Conservation (phyloP, 2,797 vertebrate genomes). For the Limnodromus scolopaceus region DNA sequence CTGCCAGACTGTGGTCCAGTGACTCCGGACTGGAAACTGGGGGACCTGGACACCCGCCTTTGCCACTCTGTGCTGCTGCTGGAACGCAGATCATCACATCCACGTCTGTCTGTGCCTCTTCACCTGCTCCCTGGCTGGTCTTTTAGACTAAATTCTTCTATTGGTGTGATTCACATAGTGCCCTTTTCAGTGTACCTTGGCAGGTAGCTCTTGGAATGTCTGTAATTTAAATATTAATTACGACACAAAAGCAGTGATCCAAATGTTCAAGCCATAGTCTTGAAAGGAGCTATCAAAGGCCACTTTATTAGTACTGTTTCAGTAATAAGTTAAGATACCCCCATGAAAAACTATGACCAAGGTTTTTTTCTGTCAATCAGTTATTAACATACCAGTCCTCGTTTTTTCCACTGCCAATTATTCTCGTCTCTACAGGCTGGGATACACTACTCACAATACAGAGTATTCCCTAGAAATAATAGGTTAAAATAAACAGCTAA, state of each 20-base stretch:
- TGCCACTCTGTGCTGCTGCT: neutral
- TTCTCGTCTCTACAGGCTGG: neutral
- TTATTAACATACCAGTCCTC: neutral
- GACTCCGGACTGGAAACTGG: neutral
- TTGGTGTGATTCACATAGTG: neutral
- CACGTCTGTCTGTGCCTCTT: neutral
- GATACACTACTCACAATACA: neutral
- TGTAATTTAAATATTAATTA: neutral
- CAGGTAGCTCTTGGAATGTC: neutral
- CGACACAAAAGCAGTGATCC: neutral
- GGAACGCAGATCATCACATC: neutral
- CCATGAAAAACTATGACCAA: neutral
- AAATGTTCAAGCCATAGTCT: neutral
- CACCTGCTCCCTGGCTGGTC: neutral
- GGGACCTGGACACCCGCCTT: neutral
- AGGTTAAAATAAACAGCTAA: conserved; percentile 27
- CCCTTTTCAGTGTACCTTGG: neutral
- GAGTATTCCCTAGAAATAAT: neutral
- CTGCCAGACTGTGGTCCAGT: neutral
- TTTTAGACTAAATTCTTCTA: neutral
- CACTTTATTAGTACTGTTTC: neutral
- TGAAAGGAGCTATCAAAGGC: neutral
- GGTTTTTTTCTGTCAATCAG: neutral
- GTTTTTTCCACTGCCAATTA: neutral
- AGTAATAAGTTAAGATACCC: neutral